A percentile compares a stretch with the other conserved stretches of the same genome.
Evolutionary conservation across 1,140 invertebrate genomes (phyloP).

Genomic region (Trypoxylus dichotomus): DNA sequence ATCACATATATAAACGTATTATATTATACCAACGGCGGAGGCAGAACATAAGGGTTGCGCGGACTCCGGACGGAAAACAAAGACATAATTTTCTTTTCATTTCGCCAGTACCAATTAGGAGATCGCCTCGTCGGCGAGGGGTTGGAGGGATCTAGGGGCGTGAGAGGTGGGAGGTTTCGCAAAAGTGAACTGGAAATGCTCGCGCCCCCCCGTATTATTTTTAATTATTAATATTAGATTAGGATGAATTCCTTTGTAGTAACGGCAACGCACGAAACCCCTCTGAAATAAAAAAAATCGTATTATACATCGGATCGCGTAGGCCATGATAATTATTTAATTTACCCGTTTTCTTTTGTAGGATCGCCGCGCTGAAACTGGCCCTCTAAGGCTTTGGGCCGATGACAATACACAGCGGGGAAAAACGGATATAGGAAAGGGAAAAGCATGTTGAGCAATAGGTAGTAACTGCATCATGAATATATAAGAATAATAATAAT

Average conservation of each 20-base stretch:
- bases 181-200: background rate
- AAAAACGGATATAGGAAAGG: no score
- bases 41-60: constrained; percentile 4
- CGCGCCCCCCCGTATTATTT: background rate
- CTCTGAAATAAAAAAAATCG: background rate
- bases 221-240: constrained; percentile 26
- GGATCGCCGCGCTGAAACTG: background rate
- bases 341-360: constrained; percentile 15
- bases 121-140: background rate
- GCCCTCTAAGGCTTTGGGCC: background rate
- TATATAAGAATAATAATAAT: no score
- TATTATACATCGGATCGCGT: background rate
- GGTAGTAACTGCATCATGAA: no score
- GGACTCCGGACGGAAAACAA: constrained; percentile 21
- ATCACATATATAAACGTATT: constrained; percentile 22
- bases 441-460: no score
- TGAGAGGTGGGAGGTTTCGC: background rate
- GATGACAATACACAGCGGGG: no score
- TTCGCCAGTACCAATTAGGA: constrained; percentile 24
- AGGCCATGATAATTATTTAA: constrained; percentile 23
- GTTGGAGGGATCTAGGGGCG: no score
- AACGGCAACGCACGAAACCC: background rate
- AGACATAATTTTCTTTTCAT: constrained; percentile 26
- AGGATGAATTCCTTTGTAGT: constrained; percentile 15
- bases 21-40: constrained; percentile 9